Conservation (phyloP, 2,797 vertebrate genomes). For the Chaetophractus vellerosus region DNA sequence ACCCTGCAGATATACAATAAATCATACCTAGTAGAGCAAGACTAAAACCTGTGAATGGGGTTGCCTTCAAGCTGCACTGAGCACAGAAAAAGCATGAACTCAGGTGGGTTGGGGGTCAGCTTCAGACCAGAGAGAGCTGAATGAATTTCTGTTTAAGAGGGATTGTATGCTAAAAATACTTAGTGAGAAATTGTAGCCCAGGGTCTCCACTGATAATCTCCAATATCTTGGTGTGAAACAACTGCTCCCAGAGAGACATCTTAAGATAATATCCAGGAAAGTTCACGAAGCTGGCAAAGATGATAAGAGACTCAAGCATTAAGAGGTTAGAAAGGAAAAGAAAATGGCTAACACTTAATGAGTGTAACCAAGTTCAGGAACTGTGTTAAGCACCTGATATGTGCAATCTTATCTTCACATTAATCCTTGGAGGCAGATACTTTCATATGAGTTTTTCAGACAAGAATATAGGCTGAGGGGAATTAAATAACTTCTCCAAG, state of each 20-base stretch:
- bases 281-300: not conserved
- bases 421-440: not conserved
- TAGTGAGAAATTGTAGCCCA: not conserved
- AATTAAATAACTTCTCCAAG: not conserved
- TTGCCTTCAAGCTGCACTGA: constrained; percentile 63
- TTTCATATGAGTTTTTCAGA: not conserved
- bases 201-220: not conserved
- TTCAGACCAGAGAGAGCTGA: constrained; percentile 63
- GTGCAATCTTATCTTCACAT: not conserved
- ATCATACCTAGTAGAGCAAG: constrained; percentile 67
- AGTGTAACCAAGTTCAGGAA: not conserved
- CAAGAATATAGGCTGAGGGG: not conserved
- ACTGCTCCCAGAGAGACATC: not conserved
- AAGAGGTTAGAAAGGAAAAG: not conserved
- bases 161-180: constrained; percentile 5
- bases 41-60: constrained; percentile 70
- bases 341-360: not conserved
- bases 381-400: not conserved
- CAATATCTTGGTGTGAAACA: not conserved
- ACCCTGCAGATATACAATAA: constrained; percentile 73
- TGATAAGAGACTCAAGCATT: not conserved
- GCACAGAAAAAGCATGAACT: not conserved
- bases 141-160: constrained; percentile 56
- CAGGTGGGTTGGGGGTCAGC: constrained; percentile 28
- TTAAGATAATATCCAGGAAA: not conserved